phyloP scores from a whole-genome alignment of 92 coral and sea anemone species.

The Metridium senile region DNA sequence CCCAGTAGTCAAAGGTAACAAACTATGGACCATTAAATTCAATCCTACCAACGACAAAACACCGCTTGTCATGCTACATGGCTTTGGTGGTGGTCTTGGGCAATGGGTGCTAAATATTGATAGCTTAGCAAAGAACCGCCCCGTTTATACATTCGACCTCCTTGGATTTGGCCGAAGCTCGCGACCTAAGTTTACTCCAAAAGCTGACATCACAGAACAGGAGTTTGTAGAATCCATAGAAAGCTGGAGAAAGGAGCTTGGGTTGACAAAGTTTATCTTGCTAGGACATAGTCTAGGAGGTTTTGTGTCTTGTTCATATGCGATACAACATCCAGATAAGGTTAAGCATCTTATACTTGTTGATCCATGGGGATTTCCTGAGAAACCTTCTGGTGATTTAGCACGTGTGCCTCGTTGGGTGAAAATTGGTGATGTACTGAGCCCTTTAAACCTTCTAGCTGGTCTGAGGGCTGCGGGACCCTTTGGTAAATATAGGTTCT shows the following conservation, averaged over 20 bases:
- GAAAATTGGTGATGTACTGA: constrained; percentile 68
- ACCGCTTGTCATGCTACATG: constrained; percentile 92
- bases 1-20: constrained; percentile 47
- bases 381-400: constrained; percentile 75
- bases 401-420: constrained; percentile 79
- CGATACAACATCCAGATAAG: constrained; percentile 76
- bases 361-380: constrained; percentile 95
- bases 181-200: constrained; percentile 70
- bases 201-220: constrained; percentile 69
- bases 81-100: constrained; percentile 95
- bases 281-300: constrained; percentile 98
- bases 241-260: constrained; percentile 79
- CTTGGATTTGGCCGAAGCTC: constrained; percentile 98
- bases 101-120: constrained; percentile 90
- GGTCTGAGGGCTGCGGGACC: constrained; percentile 96
- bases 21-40: constrained; percentile 82
- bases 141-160: constrained; percentile 88
- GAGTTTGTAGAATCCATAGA: constrained; percentile 86
- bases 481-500: constrained; percentile 90
- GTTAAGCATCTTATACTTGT: constrained; percentile 84
- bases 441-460: constrained; percentile 91
- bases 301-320: constrained; percentile 82
- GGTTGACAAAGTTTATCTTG: constrained; percentile 81
- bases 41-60: constrained; percentile 65
- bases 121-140: constrained; percentile 67